Evolutionary conservation across 37 sponge, comb jelly and placozoan species (phyloP).

Genomic region (Corticium candelabrum): DNA sequence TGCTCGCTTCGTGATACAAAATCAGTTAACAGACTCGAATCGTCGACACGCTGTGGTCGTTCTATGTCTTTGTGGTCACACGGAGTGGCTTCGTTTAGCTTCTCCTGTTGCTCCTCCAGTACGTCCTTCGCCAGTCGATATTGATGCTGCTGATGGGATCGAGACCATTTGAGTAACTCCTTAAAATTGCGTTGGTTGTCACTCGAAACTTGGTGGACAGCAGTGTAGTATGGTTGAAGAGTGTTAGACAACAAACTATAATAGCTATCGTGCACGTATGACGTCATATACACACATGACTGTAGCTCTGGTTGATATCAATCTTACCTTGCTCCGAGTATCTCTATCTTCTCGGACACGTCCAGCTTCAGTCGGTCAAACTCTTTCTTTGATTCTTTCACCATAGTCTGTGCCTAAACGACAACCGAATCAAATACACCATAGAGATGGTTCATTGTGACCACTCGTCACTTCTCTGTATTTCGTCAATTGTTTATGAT

Average conservation of each 20-base stretch:
- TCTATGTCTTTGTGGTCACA: too few relatives aligned
- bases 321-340: too few relatives aligned
- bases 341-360: conserved; percentile 75
- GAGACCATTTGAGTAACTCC: background rate
- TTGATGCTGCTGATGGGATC: background rate
- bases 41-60: background rate
- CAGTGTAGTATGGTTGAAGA: conserved; percentile 15
- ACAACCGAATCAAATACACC: background rate
- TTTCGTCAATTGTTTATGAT: conserved; percentile 39
- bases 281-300: too few relatives aligned
- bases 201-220: background rate
- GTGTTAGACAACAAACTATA: conserved; percentile 72
- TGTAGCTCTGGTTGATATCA: too few relatives aligned
- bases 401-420: conserved; percentile 56
- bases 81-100: background rate
- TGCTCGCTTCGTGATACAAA: too few relatives aligned
- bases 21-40: too few relatives aligned
- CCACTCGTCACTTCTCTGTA: conserved; percentile 62
- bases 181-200: background rate
- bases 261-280: conserved; percentile 70
- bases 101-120: background rate
- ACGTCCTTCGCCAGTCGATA: background rate
- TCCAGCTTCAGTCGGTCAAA: conserved; percentile 68
- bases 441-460: too few relatives aligned
- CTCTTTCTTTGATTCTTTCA: conserved; percentile 47